phyloP scores from a whole-genome alignment of 2,888 invertebrate species.

The Scelioninae gen. 1 region DNA sequence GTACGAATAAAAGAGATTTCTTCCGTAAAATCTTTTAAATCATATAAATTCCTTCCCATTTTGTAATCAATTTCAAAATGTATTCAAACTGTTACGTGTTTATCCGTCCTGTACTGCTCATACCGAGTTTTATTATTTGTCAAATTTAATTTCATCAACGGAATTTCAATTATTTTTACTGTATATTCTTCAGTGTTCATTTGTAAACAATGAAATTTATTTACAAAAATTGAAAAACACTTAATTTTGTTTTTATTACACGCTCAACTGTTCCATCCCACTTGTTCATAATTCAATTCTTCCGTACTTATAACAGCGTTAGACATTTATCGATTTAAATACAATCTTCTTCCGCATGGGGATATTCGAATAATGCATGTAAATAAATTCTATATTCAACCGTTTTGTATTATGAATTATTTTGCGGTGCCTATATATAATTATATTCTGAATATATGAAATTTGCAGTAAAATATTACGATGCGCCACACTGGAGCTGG shows the following conservation, averaged over 20 bases:
- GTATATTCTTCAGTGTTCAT: neutral
- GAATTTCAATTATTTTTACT: neutral
- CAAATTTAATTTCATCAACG: neutral
- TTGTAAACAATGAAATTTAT: no score
- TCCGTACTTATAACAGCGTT: neutral
- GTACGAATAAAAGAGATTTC: conserved; percentile 1
- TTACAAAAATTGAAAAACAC: no score
- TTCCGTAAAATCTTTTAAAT: neutral
- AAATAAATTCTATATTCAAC: neutral
- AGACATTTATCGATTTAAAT: neutral
- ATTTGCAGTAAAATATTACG: conserved; percentile 8
- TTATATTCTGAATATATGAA: conserved; percentile 19
- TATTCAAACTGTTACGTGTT: neutral
- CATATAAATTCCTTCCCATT: neutral
- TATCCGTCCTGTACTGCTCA: neutral
- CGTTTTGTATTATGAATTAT: conserved; percentile 13
- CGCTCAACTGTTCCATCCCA: no score
- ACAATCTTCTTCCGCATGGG: neutral
- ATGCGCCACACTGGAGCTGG: neutral
- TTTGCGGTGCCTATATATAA: neutral
- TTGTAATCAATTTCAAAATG: neutral
- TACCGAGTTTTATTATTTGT: neutral
- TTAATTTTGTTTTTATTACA: no score
- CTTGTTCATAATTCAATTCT: neutral
- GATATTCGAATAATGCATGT: conserved; percentile 8